A percentile compares a stretch with the other conserved stretches of the same genome.
These are phyloP conservation scores for Macrostomum lignano DNA, from an alignment of 1,140 invertebrate genomes.

Conservation along the genomic window DNA sequence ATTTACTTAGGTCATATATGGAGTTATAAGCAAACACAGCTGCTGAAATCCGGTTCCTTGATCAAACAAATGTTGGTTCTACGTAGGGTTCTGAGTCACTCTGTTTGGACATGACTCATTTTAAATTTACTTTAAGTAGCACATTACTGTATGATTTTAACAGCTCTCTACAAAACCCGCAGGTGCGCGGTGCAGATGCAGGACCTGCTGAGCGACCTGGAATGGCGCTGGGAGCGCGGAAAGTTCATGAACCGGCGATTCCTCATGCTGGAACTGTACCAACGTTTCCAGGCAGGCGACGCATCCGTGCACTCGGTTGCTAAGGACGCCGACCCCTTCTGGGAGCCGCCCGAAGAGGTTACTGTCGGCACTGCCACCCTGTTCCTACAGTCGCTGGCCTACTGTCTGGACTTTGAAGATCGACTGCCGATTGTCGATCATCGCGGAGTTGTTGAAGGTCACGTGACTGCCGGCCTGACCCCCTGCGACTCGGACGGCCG, in stretches of 20 bases:
- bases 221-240: conserved; percentile 26
- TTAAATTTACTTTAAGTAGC: too few relatives aligned
- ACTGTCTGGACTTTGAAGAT: conserved; percentile 25
- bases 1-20: too few relatives aligned
- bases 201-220: conserved; percentile 22
- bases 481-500: conserved; percentile 27
- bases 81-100: too few relatives aligned
- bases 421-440: conserved; percentile 20
- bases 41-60: too few relatives aligned
- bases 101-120: too few relatives aligned
- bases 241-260: conserved; percentile 27
- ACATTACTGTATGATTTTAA: not conserved
- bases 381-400: conserved; percentile 23
- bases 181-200: conserved; percentile 30
- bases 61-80: too few relatives aligned
- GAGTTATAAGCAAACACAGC: too few relatives aligned
- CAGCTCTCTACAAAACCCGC: conserved; percentile 4
- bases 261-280: conserved; percentile 28
- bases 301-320: conserved; percentile 13
- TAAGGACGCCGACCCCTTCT: conserved; percentile 26
- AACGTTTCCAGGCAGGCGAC: conserved; percentile 22
- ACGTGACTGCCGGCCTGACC: conserved; percentile 15
- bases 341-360: conserved; percentile 26
- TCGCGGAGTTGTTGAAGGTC: conserved; percentile 24
- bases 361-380: conserved; percentile 23